Conservation (phyloP, 2,797 vertebrate genomes). For the Varecia variegata region DNA sequence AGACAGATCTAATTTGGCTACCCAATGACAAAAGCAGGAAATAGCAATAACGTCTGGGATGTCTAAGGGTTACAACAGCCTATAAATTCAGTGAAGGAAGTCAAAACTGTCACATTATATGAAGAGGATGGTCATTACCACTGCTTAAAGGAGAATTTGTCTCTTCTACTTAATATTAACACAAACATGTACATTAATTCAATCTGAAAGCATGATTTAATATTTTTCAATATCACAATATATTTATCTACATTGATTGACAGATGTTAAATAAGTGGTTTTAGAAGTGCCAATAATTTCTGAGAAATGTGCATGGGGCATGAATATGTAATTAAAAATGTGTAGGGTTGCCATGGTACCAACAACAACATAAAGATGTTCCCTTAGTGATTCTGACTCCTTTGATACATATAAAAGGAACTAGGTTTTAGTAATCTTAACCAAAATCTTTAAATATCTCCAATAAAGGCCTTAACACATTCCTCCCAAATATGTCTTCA, state of each 20-base stretch:
- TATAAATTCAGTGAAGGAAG: neutral
- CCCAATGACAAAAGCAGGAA: neutral
- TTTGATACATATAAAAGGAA: neutral
- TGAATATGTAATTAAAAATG: conserved; percentile 30
- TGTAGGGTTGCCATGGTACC: neutral
- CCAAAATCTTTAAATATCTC: conserved; percentile 3
- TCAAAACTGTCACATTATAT: neutral
- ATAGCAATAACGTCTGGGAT: neutral
- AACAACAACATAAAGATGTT: conserved; percentile 7
- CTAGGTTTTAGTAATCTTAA: neutral
- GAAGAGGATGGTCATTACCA: neutral
- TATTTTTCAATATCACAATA: neutral
- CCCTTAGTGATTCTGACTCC: neutral
- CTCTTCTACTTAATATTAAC: neutral
- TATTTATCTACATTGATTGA: neutral
- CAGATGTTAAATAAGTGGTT: neutral
- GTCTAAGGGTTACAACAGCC: neutral
- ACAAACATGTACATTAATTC: conserved; percentile 13
- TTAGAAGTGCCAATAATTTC: conserved; percentile 15
- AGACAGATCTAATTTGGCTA: neutral
- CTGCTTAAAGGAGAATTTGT: neutral
- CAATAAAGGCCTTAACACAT: neutral
- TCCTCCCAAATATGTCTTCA: neutral
- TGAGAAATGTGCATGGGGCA: neutral
- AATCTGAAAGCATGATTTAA: conserved; percentile 12